Percentiles rank a stretch among this genome's conserved stretches.
phyloP scores from a whole-genome alignment of 2,888 invertebrate genomes.

The Antheraea assamensis region DNA sequence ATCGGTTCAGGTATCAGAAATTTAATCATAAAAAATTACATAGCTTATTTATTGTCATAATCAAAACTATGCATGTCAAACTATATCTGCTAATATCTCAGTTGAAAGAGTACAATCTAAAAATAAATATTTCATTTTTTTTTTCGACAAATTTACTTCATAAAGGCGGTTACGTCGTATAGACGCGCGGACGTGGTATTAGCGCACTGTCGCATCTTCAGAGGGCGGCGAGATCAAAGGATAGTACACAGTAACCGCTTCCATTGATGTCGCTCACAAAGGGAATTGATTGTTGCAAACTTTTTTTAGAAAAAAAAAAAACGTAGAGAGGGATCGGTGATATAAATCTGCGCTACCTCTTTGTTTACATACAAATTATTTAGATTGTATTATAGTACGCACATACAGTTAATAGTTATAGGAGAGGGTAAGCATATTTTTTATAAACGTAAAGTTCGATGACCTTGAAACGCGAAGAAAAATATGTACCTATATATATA shows the following conservation, averaged over 20 bases:
- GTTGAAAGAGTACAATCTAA: slow-evolving; percentile 1
- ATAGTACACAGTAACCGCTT: slow-evolving; percentile 79
- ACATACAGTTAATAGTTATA: not conserved
- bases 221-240: slow-evolving; percentile 81
- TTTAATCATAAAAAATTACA: too few relatives aligned
- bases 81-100: not conserved
- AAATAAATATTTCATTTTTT: not conserved
- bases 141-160: slow-evolving; percentile 25
- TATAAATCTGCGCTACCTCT: slow-evolving; percentile 55
- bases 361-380: slow-evolving; percentile 21
- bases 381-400: not conserved
- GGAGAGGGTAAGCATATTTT: not conserved
- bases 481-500: too few relatives aligned
- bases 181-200: slow-evolving; percentile 63
- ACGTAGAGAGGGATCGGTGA: slow-evolving; percentile 65
- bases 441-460: not conserved
- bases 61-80: not conserved
- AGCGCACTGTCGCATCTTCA: slow-evolving; percentile 80
- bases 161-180: slow-evolving; percentile 61
- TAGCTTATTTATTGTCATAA: not conserved
- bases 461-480: too few relatives aligned
- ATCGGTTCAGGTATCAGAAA: too few relatives aligned
- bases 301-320: slow-evolving; percentile 62
- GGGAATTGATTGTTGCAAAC: slow-evolving; percentile 82
- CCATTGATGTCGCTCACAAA: slow-evolving; percentile 81